Conservation (phyloP, 2,888 invertebrate species). For the Notocelia uddmanniana region DNA sequence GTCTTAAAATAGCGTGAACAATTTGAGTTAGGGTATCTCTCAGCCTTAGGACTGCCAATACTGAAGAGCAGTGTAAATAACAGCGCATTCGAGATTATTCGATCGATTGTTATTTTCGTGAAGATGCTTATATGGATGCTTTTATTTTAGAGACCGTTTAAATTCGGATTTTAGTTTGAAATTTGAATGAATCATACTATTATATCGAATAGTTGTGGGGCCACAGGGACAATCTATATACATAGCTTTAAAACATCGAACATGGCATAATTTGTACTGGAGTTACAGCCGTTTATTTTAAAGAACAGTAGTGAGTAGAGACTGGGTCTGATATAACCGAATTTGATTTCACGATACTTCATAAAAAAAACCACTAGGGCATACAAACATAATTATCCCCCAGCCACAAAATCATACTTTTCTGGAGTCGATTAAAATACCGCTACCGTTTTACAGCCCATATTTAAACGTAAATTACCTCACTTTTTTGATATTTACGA, state of each 20-base stretch:
- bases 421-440: constrained; percentile 31
- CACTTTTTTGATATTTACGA: constrained; percentile 54
- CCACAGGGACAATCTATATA: too few species aligned
- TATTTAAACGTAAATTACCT: constrained; percentile 48
- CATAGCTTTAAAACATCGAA: too few species aligned
- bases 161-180: too few species aligned
- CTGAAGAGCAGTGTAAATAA: constrained; percentile 8
- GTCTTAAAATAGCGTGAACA: background rate
- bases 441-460: constrained; percentile 30
- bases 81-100: background rate
- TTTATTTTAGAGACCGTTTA: too few species aligned
- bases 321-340: background rate
- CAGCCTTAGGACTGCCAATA: constrained; percentile 1
- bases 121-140: background rate
- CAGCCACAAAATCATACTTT: constrained; percentile 24
- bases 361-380: background rate
- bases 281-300: too few species aligned
- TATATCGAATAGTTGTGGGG: too few species aligned
- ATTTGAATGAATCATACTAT: too few species aligned
- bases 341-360: background rate
- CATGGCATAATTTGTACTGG: too few species aligned
- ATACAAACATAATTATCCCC: constrained; percentile 25
- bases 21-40: background rate
- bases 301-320: too few species aligned
- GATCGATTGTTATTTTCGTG: background rate